Evolutionary conservation across 2,888 invertebrate genomes (phyloP).

Genomic region (Terebella lapidaria): DNA sequence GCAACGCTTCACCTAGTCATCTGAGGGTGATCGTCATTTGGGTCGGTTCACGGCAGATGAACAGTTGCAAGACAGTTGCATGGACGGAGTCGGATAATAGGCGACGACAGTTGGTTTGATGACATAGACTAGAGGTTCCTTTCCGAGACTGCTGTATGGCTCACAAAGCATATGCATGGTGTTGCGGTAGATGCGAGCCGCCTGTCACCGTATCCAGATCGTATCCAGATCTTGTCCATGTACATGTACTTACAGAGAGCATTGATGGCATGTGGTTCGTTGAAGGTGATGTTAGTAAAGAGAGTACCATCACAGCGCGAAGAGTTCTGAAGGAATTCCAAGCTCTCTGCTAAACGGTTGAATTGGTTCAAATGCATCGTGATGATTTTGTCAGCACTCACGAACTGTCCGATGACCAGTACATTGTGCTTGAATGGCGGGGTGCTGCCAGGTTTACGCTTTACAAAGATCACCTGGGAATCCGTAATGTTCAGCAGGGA

Average conservation of each 20-base stretch:
- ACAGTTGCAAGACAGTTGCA: not conserved
- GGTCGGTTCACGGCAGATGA: not conserved
- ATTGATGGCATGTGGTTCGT: not conserved
- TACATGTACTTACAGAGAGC: not conserved
- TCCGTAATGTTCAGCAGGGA: not conserved
- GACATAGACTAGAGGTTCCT: not conserved
- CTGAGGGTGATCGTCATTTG: not conserved
- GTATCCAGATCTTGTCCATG: slow-evolving; percentile 2
- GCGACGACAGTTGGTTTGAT: not conserved
- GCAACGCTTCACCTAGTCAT: not conserved
- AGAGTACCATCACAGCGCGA: not conserved
- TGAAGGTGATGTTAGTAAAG: not conserved
- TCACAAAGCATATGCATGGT: not conserved
- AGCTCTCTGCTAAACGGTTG: not conserved
- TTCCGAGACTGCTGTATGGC: not conserved
- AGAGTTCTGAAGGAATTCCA: not conserved
- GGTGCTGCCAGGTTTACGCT: not conserved
- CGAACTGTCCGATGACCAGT: not conserved
- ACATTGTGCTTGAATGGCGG: not conserved
- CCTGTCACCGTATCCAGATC: not conserved
- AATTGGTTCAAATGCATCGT: not conserved
- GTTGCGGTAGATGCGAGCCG: not conserved
- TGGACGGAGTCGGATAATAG: not conserved
- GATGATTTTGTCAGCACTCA: not conserved
- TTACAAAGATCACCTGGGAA: not conserved